phyloP scores from a whole-genome alignment of 1,140 invertebrate genomes.

The Stratiolaelaps scimitus region DNA sequence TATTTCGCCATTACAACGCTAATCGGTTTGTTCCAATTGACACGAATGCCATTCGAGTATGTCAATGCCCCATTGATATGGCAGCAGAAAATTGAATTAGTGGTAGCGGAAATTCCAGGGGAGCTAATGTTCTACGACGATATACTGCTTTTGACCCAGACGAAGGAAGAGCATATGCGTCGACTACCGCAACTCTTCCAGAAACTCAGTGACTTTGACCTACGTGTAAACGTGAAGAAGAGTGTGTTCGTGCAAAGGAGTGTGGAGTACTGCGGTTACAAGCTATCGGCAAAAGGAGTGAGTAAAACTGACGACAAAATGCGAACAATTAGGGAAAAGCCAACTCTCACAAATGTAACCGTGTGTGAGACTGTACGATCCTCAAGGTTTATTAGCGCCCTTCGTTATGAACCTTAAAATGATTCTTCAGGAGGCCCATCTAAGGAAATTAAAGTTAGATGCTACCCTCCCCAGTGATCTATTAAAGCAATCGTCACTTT shows the following conservation, averaged over 20 bases:
- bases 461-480: too few relatives aligned
- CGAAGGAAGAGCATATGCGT: background rate
- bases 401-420: too few relatives aligned
- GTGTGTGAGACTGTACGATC: too few relatives aligned
- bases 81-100: background rate
- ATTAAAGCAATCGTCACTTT: too few relatives aligned
- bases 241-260: background rate
- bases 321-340: slow-evolving; percentile 23
- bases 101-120: background rate
- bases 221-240: background rate
- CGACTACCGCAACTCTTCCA: background rate
- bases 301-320: slow-evolving; percentile 18
- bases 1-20: background rate
- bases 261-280: background rate
- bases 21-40: background rate
- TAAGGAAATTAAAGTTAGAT: too few relatives aligned
- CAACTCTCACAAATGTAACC: slow-evolving; percentile 29
- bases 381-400: too few relatives aligned
- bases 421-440: too few relatives aligned
- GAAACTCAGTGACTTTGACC: background rate
- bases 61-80: background rate
- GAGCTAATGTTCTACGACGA: background rate
- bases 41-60: background rate
- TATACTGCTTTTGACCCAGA: background rate
- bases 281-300: background rate